Evolutionary conservation across 2,888 invertebrate species (phyloP).

Genomic region (Koerneria pararmatus): DNA sequence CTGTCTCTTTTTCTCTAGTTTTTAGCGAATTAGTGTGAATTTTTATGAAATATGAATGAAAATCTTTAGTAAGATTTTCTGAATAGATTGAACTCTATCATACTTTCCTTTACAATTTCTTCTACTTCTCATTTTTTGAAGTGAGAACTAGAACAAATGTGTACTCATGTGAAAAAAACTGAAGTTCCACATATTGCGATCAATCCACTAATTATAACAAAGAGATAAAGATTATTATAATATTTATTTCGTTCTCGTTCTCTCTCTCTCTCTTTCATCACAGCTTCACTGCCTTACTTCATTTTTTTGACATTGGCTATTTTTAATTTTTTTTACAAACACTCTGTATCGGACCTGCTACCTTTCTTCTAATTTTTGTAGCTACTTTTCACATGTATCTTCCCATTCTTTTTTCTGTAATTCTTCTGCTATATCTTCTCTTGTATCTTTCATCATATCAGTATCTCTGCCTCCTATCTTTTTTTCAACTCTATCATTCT

Average conservation of each 20-base stretch:
- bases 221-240: not conserved
- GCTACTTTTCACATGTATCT: not conserved
- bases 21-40: too few relatives aligned
- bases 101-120: too few relatives aligned
- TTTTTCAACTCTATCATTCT: not conserved
- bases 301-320: too few relatives aligned
- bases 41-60: too few relatives aligned
- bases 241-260: not conserved
- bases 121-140: too few relatives aligned
- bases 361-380: not conserved
- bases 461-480: too few relatives aligned
- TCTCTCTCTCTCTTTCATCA: slow-evolving; percentile 10
- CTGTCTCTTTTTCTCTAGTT: not conserved
- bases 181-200: not conserved
- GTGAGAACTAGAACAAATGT: too few relatives aligned
- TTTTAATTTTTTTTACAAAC: too few relatives aligned
- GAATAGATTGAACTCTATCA: too few relatives aligned
- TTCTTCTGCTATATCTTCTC: not conserved
- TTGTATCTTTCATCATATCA: too few relatives aligned
- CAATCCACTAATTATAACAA: not conserved
- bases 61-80: too few relatives aligned
- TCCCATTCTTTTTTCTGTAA: not conserved
- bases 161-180: not conserved
- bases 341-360: too few relatives aligned
- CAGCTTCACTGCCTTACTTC: not conserved